phyloP scores from a whole-genome alignment of 2,797 vertebrate species.

The Dallia pectoralis region DNA sequence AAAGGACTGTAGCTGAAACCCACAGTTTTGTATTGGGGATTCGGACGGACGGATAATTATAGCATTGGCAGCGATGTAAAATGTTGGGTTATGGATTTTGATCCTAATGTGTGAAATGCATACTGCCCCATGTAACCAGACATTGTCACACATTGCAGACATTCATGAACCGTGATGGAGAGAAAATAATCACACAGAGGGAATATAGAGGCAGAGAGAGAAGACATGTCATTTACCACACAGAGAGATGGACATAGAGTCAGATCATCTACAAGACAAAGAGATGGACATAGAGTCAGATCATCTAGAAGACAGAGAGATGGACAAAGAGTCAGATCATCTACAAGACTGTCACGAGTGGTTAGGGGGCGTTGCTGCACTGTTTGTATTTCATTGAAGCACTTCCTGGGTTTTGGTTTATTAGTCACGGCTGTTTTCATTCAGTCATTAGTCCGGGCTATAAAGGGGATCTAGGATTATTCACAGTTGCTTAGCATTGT shows the following conservation, averaged over 20 bases:
- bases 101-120: not conserved
- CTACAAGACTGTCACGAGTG: no score
- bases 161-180: not conserved
- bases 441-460: no score
- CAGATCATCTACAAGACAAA: not conserved
- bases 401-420: no score
- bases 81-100: not conserved
- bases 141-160: not conserved
- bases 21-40: conserved; percentile 10
- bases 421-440: no score
- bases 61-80: conserved; percentile 12
- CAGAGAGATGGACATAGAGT: conserved; percentile 6
- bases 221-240: not conserved
- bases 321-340: no score
- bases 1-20: not conserved
- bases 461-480: no score
- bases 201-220: not conserved
- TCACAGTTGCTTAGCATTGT: no score
- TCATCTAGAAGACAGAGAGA: no score
- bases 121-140: not conserved
- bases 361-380: no score
- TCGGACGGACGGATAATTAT: not conserved
- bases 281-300: not conserved
- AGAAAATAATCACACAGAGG: not conserved
- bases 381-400: no score